Base-by-base conservation (phyloP, 1,140 invertebrate genomes). In the Aphaenogaster floridana region DNA sequence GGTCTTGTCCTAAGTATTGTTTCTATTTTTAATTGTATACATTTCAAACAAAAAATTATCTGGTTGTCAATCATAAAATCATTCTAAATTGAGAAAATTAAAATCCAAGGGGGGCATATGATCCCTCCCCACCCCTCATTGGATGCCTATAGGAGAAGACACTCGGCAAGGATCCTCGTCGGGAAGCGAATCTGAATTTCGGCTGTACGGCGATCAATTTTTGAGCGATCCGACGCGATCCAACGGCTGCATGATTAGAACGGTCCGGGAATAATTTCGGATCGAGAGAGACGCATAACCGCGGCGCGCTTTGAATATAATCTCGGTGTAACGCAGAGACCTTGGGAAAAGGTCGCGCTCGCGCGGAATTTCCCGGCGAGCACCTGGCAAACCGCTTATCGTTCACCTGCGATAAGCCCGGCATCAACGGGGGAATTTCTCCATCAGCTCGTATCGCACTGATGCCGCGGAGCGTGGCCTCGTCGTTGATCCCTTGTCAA, bases 401-500 rank as follows among this genome's bases (percentile, higher is more conserved):
- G 92, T 88, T 90, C 68, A 87, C 76, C 69, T 76, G 84, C 90
- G 89, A 84, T 81, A 36, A 88, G 84, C 71, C 76, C 87, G 86
- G 90, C 91, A 91, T 92, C 87, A 91, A 28, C 93, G 91, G 91
- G 94, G 92, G 93, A 94, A 94, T 93, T 94, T 94, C 94, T 92
- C 92, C 93, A 94, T 94, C 94, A 94, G 89, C 86, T 45, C 77
- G 77, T 86, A 84, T 91, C 59, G 78, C 86, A 77, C 80, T 84
- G 91, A 91, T 90, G 90, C 86, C 54, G 87, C 77, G 66, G 87
- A 83, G 84, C 84, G 80, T 88, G 89, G 77, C 90, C 88, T 50
- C 79, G 42, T 68, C 85, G 87, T 90, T 91, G 86, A 88, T 91
- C 86, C 86, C 69, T 89, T 92, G 90, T 92, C 88, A 88, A 87